Evolutionary conservation across 2,888 invertebrate species (phyloP), one percentile per base, ranked within the genome.

Genomic region (Ecliptopera silaceata): DNA sequence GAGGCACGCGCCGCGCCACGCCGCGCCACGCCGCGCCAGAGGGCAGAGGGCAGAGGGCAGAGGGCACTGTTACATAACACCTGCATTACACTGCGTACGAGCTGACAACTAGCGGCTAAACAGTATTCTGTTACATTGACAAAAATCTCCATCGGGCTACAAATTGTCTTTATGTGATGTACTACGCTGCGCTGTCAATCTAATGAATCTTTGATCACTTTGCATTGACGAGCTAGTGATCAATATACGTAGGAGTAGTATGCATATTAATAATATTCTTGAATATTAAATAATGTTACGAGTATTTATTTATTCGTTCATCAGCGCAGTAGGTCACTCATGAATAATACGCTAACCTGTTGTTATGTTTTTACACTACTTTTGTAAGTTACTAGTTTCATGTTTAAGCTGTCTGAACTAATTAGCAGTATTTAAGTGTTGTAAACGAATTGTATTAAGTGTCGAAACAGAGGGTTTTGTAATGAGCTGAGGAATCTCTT

Each of bases 361-460:
- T 29, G 3, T 2, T 20, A 11, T 4, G 6, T 1, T 2, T 11
- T 2, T 5, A 10, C 11, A n/a, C n/a, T n/a, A n/a, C n/a, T n/a
- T n/a, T n/a, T n/a, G 29, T 29, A 34, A 34, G n/a, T 13, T 13
- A 12, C 13, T 34, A 2, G 12, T 12, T 12, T 29, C n/a, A 34
- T 3, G 5, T 45, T 20, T 20, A 22, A 45, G 45, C 46, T 47
- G 44, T 41, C 20, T 39, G 12, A 22, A 45, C 39, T 45, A 56
- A 50, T 50, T 46, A 42, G 34, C 36, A 18, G 13, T 42, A 45
- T 42, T 56, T 36, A 41, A 41, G 56, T 51, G 51, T 47, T 51
- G 56, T 54, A 54, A 55, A 34, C 20, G 45, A 36, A 20, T 22
- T 46, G 44, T 36, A 49, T 45, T 31, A 34, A 54, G 26, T 51